Percentiles rank a stretch among this genome's conserved stretches.
Conservation (phyloP, 2,888 invertebrate species). For the Xestia c-nigrum region DNA sequence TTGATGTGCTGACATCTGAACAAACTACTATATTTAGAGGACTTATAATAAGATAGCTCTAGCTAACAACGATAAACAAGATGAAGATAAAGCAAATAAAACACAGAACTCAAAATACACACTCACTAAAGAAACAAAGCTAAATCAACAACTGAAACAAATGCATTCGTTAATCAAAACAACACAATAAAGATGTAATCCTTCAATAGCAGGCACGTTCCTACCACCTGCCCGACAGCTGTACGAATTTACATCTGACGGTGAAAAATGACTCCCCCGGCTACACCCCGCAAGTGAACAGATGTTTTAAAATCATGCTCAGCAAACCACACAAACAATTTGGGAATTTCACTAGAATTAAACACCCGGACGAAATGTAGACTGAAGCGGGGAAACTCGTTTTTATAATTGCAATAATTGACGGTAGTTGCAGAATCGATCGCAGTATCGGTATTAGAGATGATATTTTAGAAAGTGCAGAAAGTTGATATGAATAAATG, state of each 20-base stretch:
- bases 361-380: constrained; percentile 56
- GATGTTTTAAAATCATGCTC: constrained; percentile 75
- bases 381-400: constrained; percentile 55
- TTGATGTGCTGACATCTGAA: too few relatives aligned
- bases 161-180: constrained; percentile 62
- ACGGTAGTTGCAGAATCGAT: constrained; percentile 53
- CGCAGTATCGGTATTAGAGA: constrained; percentile 40
- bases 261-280: constrained; percentile 82
- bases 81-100: constrained; percentile 5
- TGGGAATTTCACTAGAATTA: constrained; percentile 63
- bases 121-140: constrained; percentile 12
- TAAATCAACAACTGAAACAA: constrained; percentile 40
- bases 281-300: constrained; percentile 78
- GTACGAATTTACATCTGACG: constrained; percentile 82
- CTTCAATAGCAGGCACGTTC: constrained; percentile 82
- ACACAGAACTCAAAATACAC: constrained; percentile 14
- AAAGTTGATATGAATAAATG: constrained; percentile 52
- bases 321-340: constrained; percentile 55
- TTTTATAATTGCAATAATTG: constrained; percentile 67
- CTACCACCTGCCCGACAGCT: constrained; percentile 87
- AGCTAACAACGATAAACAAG: not conserved
- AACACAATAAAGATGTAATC: constrained; percentile 71
- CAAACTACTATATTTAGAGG: not conserved
- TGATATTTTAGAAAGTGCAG: constrained; percentile 61
- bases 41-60: not conserved